Conservation (phyloP, 2,797 vertebrate species). For the Coracias cyanogaster region DNA sequence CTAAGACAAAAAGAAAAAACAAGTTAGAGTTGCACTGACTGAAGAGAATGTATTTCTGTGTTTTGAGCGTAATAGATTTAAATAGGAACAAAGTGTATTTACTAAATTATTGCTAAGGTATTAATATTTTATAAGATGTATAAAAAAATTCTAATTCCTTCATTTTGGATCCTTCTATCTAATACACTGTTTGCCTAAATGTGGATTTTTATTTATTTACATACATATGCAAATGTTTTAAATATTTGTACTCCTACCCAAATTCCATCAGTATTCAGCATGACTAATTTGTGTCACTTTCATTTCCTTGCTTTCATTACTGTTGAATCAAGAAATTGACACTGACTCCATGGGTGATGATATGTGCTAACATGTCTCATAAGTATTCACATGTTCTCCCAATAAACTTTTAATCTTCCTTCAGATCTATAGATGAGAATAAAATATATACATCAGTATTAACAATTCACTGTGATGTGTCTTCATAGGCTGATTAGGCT, state of each 20-base stretch:
- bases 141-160: not conserved
- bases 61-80: not conserved
- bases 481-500: not conserved
- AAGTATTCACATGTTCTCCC: not conserved
- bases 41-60: not conserved
- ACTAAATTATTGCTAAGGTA: not conserved
- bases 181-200: not conserved
- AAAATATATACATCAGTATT: not conserved
- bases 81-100: not conserved
- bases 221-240: not conserved
- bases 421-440: not conserved
- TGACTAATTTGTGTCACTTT: constrained; percentile 18
- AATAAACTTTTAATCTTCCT: not conserved
- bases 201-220: constrained; percentile 1
- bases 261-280: not conserved
- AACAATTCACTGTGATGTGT: not conserved
- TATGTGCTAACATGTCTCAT: not conserved
- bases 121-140: not conserved
- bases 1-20: not conserved
- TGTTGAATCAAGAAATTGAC: not conserved
- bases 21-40: not conserved
- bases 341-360: not conserved
- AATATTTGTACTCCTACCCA: not conserved
- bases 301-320: not conserved
- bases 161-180: not conserved